phyloP scores from a whole-genome alignment of 2,797 vertebrate genomes.

The Pagetopsis macropterus region DNA sequence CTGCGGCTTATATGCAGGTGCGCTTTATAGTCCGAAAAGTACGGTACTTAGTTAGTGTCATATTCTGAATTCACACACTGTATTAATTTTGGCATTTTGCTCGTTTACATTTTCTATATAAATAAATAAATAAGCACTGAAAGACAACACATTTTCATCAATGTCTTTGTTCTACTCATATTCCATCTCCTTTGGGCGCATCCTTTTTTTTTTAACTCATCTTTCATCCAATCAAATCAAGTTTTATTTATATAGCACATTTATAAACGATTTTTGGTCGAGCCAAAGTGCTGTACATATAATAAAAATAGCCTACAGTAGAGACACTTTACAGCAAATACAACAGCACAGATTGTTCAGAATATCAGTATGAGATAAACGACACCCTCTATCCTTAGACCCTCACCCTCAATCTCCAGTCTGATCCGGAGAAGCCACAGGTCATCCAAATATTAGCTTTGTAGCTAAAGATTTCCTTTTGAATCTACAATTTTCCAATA shows the following conservation, averaged over 20 bases:
- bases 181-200: slow-evolving; percentile 36
- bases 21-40: too few relatives aligned
- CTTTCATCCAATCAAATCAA: slow-evolving; percentile 17
- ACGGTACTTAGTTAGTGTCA: background rate
- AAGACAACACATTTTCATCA: slow-evolving; percentile 3
- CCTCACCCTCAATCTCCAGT: background rate
- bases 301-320: too few relatives aligned
- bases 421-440: slow-evolving; percentile 32
- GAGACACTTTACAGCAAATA: too few relatives aligned
- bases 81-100: background rate
- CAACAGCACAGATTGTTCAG: too few relatives aligned
- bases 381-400: too few relatives aligned
- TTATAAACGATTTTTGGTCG: too few relatives aligned
- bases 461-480: slow-evolving; percentile 44
- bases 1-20: too few relatives aligned
- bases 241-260: too few relatives aligned
- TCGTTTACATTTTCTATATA: background rate
- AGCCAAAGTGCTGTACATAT: too few relatives aligned
- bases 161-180: slow-evolving; percentile 30
- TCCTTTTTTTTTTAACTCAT: slow-evolving; percentile 19
- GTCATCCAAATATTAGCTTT: slow-evolving; percentile 33
- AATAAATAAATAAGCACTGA: slow-evolving; percentile 14
- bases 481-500: slow-evolving; percentile 44
- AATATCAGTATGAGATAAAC: too few relatives aligned
- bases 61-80: slow-evolving; percentile 15